These are phyloP conservation scores for Megatriorchis doriae DNA, from an alignment of 2,113 vertebrate genomes.

Conservation along the genomic window DNA sequence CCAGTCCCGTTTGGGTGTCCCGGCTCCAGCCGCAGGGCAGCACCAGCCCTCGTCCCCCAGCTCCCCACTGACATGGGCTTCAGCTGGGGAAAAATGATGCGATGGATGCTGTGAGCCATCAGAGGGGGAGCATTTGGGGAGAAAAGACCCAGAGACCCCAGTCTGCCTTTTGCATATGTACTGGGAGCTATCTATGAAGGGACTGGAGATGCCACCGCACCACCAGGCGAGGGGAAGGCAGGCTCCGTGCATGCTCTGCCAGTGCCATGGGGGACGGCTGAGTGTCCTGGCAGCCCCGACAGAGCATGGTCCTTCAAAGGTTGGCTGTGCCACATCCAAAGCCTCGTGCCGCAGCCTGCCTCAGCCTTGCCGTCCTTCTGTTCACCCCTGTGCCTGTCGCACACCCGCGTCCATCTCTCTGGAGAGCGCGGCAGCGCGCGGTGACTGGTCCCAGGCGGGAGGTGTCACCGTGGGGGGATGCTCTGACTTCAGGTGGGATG, in stretches of 20 bases:
- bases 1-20: neutral
- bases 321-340: neutral
- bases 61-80: too few species aligned
- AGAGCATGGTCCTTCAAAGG: neutral
- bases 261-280: neutral
- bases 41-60: neutral
- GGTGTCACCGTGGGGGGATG: neutral
- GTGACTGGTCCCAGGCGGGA: neutral
- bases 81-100: neutral
- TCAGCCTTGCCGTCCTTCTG: neutral
- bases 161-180: neutral
- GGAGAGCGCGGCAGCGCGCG: rapidly evolving
- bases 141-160: neutral
- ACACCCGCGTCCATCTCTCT: neutral
- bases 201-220: neutral
- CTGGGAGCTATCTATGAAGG: neutral
- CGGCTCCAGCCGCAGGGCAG: rapidly evolving
- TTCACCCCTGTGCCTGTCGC: neutral
- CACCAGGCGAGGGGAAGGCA: too few species aligned
- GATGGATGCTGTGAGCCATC: rapidly evolving
- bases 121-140: neutral
- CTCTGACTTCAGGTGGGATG: neutral
- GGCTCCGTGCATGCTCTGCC: neutral
- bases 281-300: too few species aligned
- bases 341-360: neutral